Conservation (phyloP, 2,113 vertebrate genomes). For the Nyctibius bracteatus region DNA sequence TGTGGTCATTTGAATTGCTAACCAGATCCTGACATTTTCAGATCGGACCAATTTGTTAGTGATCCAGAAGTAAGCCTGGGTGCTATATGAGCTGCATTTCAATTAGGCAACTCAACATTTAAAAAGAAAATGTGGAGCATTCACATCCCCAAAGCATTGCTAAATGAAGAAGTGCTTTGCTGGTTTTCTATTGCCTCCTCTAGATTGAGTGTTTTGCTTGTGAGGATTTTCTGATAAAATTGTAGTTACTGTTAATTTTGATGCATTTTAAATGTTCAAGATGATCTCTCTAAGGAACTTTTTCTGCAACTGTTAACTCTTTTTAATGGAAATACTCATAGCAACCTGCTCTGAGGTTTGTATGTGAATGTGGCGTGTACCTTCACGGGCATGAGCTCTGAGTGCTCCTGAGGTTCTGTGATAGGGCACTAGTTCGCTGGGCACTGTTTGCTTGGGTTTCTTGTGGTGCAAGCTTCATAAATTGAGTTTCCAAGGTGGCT, state of each 20-base stretch:
- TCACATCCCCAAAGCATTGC: not conserved
- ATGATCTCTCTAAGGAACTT: not conserved
- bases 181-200: not conserved
- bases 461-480: not conserved
- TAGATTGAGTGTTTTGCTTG: not conserved
- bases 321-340: accelerated
- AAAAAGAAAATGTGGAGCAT: not conserved
- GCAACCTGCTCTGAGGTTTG: not conserved
- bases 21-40: constrained; percentile 85
- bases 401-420: not conserved
- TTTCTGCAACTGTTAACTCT: not conserved
- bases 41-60: constrained; percentile 73
- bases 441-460: not conserved
- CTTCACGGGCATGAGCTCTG: not conserved
- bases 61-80: constrained; percentile 64
- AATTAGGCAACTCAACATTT: constrained; percentile 30
- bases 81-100: constrained; percentile 60
- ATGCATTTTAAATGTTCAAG: not conserved
- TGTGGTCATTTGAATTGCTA: constrained; percentile 83
- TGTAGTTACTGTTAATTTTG: not conserved
- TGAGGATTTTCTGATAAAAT: not conserved
- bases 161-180: not conserved
- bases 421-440: accelerated
- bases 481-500: not conserved
- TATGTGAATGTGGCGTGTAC: not conserved